Conservation (phyloP, 2,113 vertebrate genomes). For the Pampusana beccarii region DNA sequence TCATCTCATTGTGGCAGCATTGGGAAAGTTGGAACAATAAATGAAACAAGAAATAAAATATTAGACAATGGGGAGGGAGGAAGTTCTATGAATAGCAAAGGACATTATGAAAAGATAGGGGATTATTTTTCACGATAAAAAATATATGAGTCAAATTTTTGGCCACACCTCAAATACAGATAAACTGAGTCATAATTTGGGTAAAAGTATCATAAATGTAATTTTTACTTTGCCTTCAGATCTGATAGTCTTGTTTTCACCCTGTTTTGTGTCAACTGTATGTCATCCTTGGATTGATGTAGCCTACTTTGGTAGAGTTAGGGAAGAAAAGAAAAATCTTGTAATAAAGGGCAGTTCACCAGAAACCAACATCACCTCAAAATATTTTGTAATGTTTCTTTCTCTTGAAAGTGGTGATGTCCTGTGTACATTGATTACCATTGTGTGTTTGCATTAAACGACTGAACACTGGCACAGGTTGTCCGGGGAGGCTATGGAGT, state of each 20-base stretch:
- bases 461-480: neutral
- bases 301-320: neutral
- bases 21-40: neutral
- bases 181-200: neutral
- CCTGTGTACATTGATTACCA: neutral
- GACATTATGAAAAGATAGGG: neutral
- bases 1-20: neutral
- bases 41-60: neutral
- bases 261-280: neutral
- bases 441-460: fast-evolving
- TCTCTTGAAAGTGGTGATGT: neutral
- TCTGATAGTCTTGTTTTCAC: neutral
- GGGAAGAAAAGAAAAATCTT: neutral
- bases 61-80: neutral
- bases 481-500: neutral
- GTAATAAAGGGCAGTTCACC: neutral
- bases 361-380: neutral
- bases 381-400: neutral
- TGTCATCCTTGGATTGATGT: neutral
- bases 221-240: neutral
- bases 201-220: neutral
- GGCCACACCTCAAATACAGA: neutral
- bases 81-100: neutral
- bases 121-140: neutral
- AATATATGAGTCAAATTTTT: neutral